Percentiles rank a stretch among this genome's conserved stretches.
These are phyloP conservation scores for Schlechtendalia chinensis DNA, from an alignment of 1,140 invertebrate species.

Conservation along the genomic window DNA sequence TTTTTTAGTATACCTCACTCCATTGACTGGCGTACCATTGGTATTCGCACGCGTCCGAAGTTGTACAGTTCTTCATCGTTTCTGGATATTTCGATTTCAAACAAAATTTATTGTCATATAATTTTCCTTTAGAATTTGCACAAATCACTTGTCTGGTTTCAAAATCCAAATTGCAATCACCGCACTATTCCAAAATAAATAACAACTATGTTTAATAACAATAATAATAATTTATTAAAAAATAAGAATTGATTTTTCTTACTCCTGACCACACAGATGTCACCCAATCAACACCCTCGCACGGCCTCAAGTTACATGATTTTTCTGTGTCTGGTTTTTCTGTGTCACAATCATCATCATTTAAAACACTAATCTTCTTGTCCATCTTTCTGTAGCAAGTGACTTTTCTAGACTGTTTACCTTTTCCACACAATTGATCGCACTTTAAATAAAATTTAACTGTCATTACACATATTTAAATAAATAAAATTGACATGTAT, in stretches of 20 bases:
- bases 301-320: conserved; percentile 74
- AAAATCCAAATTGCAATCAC: conserved; percentile 69
- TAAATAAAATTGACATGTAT: no score
- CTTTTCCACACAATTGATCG: conserved; percentile 82
- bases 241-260: conserved; percentile 57
- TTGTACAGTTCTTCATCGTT: conserved; percentile 63
- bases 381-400: conserved; percentile 73
- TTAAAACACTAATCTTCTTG: conserved; percentile 69
- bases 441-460: conserved; percentile 65
- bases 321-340: conserved; percentile 70
- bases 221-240: neutral
- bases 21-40: conserved; percentile 85
- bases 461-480: no score
- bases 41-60: conserved; percentile 64
- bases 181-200: conserved; percentile 61
- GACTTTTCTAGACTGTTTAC: conserved; percentile 71
- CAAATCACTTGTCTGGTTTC: conserved; percentile 76
- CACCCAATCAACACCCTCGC: conserved; percentile 90
- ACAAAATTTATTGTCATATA: conserved; percentile 70
- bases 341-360: conserved; percentile 68
- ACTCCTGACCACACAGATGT: conserved; percentile 85
- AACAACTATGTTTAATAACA: neutral
- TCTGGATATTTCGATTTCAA: conserved; percentile 63
- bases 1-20: conserved; percentile 65
- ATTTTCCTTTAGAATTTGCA: conserved; percentile 68